These are phyloP conservation scores for Oriolus oriolus DNA, from an alignment of 2,113 vertebrate species.

Conservation along the genomic window DNA sequence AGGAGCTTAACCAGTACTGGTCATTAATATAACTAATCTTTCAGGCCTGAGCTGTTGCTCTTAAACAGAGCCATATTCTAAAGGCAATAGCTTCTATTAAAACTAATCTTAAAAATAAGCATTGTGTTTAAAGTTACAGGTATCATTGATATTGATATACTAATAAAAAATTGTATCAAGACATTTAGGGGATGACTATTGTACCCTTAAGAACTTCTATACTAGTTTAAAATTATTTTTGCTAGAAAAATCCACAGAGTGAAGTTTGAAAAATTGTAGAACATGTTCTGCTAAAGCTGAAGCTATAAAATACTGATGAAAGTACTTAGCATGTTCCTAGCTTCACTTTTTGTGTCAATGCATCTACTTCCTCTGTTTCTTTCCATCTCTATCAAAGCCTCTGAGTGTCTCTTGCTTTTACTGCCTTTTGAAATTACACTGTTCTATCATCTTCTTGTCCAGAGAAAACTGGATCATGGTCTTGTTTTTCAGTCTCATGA, in stretches of 20 bases:
- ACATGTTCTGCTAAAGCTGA: not conserved
- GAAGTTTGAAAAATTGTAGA: not conserved
- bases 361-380: not conserved
- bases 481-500: not conserved
- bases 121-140: not conserved
- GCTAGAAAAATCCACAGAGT: not conserved
- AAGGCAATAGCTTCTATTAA: slow-evolving; percentile 4
- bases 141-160: not conserved
- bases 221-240: not conserved
- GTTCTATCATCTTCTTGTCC: not conserved
- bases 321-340: not conserved
- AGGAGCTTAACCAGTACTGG: slow-evolving; percentile 17
- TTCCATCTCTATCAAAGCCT: not conserved
- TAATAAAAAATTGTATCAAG: not conserved
- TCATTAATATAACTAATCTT: slow-evolving; percentile 51
- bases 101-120: slow-evolving; percentile 19
- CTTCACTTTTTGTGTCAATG: not conserved
- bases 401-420: not conserved
- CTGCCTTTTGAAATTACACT: not conserved
- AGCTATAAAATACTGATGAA: not conserved
- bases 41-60: slow-evolving; percentile 19
- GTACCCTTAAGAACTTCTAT: not conserved
- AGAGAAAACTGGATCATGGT: not conserved
- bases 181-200: not conserved
- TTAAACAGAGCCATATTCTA: not conserved